Evolutionary conservation across 2,888 invertebrate species (phyloP).

Genomic region (Venusia cambrica): DNA sequence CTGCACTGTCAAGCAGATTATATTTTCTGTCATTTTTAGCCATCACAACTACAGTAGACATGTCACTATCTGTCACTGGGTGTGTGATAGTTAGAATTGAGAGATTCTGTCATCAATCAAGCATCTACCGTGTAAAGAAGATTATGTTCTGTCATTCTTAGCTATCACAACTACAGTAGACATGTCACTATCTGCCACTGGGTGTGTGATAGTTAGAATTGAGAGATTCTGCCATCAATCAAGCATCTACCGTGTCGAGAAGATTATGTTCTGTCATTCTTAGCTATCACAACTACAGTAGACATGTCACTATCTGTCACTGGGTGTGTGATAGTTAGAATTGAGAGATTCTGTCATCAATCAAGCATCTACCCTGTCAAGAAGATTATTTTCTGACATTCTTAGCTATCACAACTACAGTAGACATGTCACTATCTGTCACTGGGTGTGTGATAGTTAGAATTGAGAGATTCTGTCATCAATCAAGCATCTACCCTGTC

Average conservation of each 20-base stretch:
- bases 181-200: constrained; percentile 18
- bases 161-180: constrained; percentile 1
- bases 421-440: constrained; percentile 21
- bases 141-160: no score
- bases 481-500: not conserved
- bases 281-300: constrained; percentile 2
- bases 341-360: constrained; percentile 20
- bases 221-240: not conserved
- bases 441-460: constrained; percentile 20
- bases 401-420: constrained; percentile 21
- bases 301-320: constrained; percentile 2
- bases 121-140: no score
- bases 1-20: no score
- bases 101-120: no score
- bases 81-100: no score
- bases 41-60: constrained; percentile 25
- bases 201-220: constrained; percentile 19
- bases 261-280: constrained; percentile 1
- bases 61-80: constrained; percentile 27
- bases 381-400: no score
- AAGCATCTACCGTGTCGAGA: not conserved
- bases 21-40: constrained; percentile 12
- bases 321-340: constrained; percentile 12
- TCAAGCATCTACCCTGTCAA: not conserved
- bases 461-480: constrained; percentile 6